Base-by-base conservation (phyloP, 2,888 invertebrate species). In the Drosophila prostipennis region DNA sequence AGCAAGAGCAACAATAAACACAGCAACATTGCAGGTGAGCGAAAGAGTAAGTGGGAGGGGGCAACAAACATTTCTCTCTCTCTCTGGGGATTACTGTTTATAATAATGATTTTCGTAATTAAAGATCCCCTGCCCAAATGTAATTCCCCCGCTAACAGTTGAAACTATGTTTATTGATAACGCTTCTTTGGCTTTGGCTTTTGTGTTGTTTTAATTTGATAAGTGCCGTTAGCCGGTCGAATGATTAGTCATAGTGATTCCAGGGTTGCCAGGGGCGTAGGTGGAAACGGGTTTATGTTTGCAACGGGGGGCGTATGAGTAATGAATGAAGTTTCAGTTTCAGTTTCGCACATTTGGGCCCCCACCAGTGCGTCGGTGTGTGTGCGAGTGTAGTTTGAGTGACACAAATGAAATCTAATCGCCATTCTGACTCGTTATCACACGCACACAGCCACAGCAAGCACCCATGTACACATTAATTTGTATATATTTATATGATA, bases 381-480 rank as follows among this genome's bases (percentile, higher is more conserved):
- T 53, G 14, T 46, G 43, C 3, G 19, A 2, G 19, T 19, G 19
- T 57, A 76, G 72, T 67, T 63, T 61, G 39, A 70, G 60, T 61
- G 77, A 45, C 77, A 59, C 68, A 72, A 71, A 75, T 74, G 77
- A 72, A 82, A 82, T 82, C 82, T 82, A 87, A 82, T 87, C 82
- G 51, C 64, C 59, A 72, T 72, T 72, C 60, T 36, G 61, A 68
- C 69, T 77, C 52, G 72, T 83, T 82, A 82, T 82, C 82, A 83
- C 52, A 74, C 46, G 51, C 52, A 64, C 53, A 56, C 65, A 49
- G 34, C 23, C 19, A 2, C 11, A 16, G 32, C 32, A 19, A 32
- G 54, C 55, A 59, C 55, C 37, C 73, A 72, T 46, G 37, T 49
- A 60, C 56, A 34, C 39, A 11, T 60, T 36, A 34, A 42, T 6